phyloP scores from a whole-genome alignment of 2,113 vertebrate species.

The Zosterops borbonicus region DNA sequence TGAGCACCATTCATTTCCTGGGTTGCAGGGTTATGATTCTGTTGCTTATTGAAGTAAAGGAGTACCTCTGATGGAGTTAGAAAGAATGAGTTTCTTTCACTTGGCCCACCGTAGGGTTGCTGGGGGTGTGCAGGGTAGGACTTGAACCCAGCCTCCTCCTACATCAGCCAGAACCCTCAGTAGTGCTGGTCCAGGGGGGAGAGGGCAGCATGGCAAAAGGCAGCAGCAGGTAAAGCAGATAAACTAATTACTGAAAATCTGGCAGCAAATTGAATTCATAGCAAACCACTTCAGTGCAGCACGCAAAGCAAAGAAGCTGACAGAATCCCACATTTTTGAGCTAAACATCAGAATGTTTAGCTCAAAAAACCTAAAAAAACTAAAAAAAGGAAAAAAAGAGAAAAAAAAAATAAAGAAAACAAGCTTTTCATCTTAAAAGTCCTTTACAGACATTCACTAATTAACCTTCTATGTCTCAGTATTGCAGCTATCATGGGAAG shows the following conservation, averaged over 20 bases:
- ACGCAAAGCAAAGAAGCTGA: neutral
- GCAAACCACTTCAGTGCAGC: conserved; percentile 6
- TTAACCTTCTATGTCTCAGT: neutral
- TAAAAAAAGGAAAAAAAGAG: neutral
- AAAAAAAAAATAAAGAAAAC: accelerated
- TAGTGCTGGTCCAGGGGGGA: neutral
- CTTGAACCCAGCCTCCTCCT: neutral
- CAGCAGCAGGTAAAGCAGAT: neutral
- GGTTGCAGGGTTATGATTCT: neutral
- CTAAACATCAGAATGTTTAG: neutral
- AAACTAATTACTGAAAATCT: neutral
- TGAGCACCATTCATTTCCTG: neutral
- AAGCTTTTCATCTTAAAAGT: conserved; percentile 34
- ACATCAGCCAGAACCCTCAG: neutral
- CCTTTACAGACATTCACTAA: neutral
- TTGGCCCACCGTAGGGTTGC: neutral
- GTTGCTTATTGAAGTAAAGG: neutral
- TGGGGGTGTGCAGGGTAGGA: neutral
- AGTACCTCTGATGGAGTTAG: neutral
- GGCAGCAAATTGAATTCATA: neutral
- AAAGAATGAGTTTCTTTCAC: neutral
- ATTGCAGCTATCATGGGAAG: neutral
- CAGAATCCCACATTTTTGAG: neutral
- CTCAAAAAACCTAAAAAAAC: neutral
- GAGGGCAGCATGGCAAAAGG: neutral